Evolutionary conservation across 2,797 vertebrate species (phyloP).

Genomic region (Chelonia mydas): DNA sequence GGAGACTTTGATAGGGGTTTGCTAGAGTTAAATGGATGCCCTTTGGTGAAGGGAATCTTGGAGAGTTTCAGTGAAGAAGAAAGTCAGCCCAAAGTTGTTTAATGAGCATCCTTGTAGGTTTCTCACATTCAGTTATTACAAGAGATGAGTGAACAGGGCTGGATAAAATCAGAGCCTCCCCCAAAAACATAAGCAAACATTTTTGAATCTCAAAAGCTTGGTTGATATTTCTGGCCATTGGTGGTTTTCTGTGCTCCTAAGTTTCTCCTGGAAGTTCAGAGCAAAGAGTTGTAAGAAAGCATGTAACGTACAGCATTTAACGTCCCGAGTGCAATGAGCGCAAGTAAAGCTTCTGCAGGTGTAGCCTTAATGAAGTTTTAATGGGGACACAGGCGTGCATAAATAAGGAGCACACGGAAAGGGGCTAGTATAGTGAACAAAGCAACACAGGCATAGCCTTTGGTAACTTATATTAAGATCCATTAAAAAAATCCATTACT

Average conservation of each 20-base stretch:
- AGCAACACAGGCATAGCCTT: background rate
- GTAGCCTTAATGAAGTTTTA: constrained; percentile 41
- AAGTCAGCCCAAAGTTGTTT: background rate
- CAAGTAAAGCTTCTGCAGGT: constrained; percentile 29
- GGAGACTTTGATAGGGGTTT: background rate
- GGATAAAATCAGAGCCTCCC: background rate
- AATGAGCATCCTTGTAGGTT: background rate
- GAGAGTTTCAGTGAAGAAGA: background rate
- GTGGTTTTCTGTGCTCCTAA: background rate
- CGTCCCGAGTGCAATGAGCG: background rate
- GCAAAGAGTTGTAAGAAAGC: background rate
- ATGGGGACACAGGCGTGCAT: constrained; percentile 32
- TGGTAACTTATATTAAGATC: background rate
- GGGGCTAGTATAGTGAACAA: background rate
- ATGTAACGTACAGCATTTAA: background rate
- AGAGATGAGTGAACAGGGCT: background rate
- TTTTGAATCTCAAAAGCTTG: background rate
- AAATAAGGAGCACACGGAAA: background rate
- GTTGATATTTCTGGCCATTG: rapidly evolving
- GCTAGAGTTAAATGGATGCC: background rate
- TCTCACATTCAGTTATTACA: background rate
- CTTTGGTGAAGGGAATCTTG: background rate
- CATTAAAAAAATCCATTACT: background rate
- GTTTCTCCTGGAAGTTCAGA: background rate
- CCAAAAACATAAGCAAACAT: background rate